Conservation (phyloP, 2,113 vertebrate species). For the Aegithalos caudatus region DNA sequence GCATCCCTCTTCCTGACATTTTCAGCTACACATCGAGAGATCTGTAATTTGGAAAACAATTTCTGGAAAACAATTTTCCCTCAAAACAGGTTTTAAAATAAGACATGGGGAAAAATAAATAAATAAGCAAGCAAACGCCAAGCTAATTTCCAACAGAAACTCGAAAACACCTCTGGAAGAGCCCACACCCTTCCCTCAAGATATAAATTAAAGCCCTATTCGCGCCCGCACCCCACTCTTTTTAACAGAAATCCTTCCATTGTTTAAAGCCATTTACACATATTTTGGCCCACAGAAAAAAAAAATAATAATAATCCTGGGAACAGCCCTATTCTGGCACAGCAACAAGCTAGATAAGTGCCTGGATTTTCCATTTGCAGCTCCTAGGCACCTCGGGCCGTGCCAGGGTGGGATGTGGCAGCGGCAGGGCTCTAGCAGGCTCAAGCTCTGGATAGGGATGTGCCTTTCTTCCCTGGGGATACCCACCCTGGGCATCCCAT, state of each 20-base stretch:
- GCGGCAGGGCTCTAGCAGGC: neutral
- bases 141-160: neutral
- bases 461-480: neutral
- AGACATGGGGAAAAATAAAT: neutral
- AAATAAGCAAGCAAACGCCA: neutral
- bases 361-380: neutral
- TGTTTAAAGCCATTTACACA: constrained; percentile 30
- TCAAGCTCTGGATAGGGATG: neutral
- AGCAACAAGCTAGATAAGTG: neutral
- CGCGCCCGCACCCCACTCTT: accelerated
- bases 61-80: neutral
- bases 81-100: neutral
- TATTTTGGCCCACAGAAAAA: neutral
- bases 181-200: constrained; percentile 44
- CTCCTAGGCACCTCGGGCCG: neutral
- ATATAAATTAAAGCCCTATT: neutral
- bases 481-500: neutral
- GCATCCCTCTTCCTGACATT: neutral
- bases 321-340: neutral
- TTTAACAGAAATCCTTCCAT: constrained; percentile 34
- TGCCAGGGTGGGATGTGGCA: neutral
- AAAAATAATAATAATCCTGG: neutral
- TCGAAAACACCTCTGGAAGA: neutral
- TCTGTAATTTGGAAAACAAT: neutral
- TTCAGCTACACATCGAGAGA: neutral